Percentiles rank a stretch among this genome's conserved stretches.
Conservation (phyloP, 1,140 invertebrate genomes). For the Planococcus citri region DNA sequence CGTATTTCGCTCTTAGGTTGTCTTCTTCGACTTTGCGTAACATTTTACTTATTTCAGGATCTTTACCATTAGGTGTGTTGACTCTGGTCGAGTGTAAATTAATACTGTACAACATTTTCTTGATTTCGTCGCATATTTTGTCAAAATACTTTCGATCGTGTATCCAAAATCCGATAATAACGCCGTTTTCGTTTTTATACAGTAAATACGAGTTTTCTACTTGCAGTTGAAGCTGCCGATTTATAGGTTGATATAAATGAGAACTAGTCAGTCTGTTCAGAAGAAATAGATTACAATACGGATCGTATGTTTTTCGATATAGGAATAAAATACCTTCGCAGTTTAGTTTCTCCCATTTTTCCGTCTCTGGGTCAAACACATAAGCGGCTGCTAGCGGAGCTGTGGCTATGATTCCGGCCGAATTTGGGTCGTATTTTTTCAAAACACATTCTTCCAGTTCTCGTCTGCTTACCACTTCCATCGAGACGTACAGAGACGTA, state of each 20-base stretch:
- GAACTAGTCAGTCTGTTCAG: not conserved
- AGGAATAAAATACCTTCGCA: slow-evolving; percentile 11
- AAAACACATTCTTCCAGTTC: slow-evolving; percentile 1
- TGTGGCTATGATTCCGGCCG: not conserved
- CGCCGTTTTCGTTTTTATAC: not conserved
- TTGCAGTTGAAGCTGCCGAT: not conserved
- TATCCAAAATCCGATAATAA: not conserved
- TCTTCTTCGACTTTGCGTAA: not conserved
- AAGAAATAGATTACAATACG: not conserved
- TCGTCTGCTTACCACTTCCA: not conserved
- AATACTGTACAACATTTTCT: not conserved
- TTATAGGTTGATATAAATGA: slow-evolving; percentile 12
- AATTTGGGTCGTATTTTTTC: not conserved
- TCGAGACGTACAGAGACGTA: not conserved
- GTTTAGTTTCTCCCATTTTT: slow-evolving; percentile 4
- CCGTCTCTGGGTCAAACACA: not conserved
- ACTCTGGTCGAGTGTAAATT: not conserved
- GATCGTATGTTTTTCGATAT: not conserved
- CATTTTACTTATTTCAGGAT: not conserved
- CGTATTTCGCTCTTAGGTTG: not conserved
- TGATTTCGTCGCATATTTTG: not conserved
- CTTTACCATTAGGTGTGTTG: not conserved
- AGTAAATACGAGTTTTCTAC: slow-evolving; percentile 5
- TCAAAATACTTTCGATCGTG: not conserved
- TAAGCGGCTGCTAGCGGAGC: not conserved